Conservation (phyloP, 2,113 vertebrate genomes). For the Petromus typicus region DNA sequence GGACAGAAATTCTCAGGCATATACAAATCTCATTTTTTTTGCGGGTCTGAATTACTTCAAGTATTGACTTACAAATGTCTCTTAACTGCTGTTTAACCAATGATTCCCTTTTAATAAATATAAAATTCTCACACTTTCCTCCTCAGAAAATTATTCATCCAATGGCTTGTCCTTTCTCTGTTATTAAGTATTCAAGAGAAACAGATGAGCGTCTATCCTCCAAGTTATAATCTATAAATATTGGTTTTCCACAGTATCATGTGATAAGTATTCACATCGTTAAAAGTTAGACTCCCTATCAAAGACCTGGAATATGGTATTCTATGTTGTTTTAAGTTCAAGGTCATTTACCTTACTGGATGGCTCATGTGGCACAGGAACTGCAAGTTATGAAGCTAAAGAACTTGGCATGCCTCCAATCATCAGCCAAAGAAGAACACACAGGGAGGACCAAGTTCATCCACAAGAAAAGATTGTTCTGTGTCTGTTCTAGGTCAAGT, state of each 20-base stretch:
- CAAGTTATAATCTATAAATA: not conserved
- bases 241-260: not conserved
- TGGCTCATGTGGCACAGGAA: not conserved
- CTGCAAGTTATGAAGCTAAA: not conserved
- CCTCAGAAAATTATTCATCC: not conserved
- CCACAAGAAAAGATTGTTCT: not conserved
- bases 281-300: conserved; percentile 24
- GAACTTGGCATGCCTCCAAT: not conserved
- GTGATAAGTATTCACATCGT: not conserved
- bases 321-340: conserved; percentile 34
- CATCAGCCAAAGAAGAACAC: not conserved
- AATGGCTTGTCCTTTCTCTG: not conserved
- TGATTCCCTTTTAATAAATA: not conserved
- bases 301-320: not conserved
- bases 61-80: not conserved
- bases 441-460: not conserved
- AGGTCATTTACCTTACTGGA: conserved; percentile 28
- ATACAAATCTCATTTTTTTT: not conserved
- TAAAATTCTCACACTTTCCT: not conserved
- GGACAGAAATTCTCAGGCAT: not conserved
- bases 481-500: not conserved
- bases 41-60: not conserved
- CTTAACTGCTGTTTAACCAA: conserved; percentile 21
- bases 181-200: not conserved
- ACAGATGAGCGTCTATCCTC: not conserved